Base-by-base conservation (phyloP, 2,888 invertebrate species). In the Cephus pulcher region DNA sequence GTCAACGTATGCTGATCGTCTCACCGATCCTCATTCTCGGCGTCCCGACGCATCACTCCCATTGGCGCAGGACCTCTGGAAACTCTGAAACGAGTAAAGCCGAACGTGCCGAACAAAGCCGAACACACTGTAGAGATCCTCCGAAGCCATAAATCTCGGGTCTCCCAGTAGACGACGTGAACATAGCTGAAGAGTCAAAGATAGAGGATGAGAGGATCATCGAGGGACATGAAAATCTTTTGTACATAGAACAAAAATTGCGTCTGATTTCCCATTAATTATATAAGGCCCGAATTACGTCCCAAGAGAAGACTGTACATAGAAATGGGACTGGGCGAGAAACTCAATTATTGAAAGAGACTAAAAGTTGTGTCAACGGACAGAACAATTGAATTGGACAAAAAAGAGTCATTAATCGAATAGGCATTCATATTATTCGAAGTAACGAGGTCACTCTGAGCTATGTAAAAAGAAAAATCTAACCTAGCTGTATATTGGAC, bases 401-500 rank as follows among this genome's bases (percentile, higher is more conserved):
- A 23, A 56, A 56, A 9, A 2, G 56, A 56, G 23, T 56, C 9
- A 56, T 6, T 23, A 11, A 33, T 68, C 12, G 12, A 68, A 32
- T 33, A 75, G 78, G 75, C 81, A 80, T 85, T 84, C 84, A 81
- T 84, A 83, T 84, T 79, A 82, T 80, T 81, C 81, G 79, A 76
- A 76, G 56, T 56, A 75, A 77, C 73, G 80, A 80, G 79, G 82
- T 83, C 81, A 78, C 69, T 32, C 30, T 68, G 30, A 70, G 37
- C 77, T 76, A 78, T 89, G 87, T 88, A 88, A 86, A 89, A 83
- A 75, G 15, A 15, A 15, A 40, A 80, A 69, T 80, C 73, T 81
- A 85, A 84, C 82, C 84, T 87, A 87, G 86, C 82, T 88, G 87
- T 89, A 88, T 88, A 88, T 88, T 86, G 85, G 81, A 84, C 84